Evolutionary conservation across 2,797 vertebrate species (phyloP), one percentile per base, ranked within the genome.

Genomic region (Lithobates pipiens): DNA sequence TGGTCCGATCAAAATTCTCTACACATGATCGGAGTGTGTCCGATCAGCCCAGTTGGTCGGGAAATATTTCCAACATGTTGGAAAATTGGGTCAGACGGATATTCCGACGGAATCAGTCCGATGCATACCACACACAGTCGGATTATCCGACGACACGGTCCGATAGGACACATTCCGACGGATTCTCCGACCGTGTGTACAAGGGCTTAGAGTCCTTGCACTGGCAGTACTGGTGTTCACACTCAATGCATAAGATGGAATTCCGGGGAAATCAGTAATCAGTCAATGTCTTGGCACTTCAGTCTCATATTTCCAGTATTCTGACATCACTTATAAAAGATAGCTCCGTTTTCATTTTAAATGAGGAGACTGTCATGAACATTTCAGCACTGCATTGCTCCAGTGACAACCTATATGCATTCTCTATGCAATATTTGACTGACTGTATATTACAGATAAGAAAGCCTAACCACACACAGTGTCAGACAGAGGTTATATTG

Each of bases 241-340:
- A 63, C 25, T 13, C 57, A n/a, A 77, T 21, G 32, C 5, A 42
- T 32, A 34, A 21, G 13, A 25, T 23, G 36, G 42, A 0, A 61
- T 61, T 72, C 79, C 36, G 27, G 9, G 36, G 23, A 39, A 9
- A 42, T 46, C 39, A 50, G n/a, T 36, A 67, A 67, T 65, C 25
- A 75, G 36, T 84, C 83, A 84, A 21, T 54, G 74, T 57, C 11
- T 34, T 1, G 36, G 76, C 21, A 67, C 42, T 77, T 32, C 61
- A 68, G n/a, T 54, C 25, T 70, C 63, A 69, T 70, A 65, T 70
- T 32, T 50, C 36, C 65, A 29, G 39, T 10, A 69, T 69, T 29
- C 42, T 80, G 39, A 44, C 77, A 69, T 70, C 42, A 70, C 77
- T 69, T 69, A 50, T 50, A 32, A 80, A 70, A 70, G 77, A 69